These are phyloP conservation scores for Lamellibrachia columna DNA, from an alignment of 2,888 invertebrate genomes.

Conservation along the genomic window DNA sequence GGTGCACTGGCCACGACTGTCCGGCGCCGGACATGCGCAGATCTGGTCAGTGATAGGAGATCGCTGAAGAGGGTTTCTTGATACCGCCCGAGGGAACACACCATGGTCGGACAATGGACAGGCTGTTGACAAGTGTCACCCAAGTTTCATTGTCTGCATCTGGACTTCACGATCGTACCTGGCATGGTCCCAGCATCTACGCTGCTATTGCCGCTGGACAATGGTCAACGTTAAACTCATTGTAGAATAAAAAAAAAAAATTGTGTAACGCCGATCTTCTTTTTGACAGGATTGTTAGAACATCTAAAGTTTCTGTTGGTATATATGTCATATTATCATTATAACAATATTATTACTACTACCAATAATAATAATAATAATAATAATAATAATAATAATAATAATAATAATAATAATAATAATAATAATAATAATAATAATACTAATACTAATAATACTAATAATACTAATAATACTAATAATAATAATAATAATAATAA, in stretches of 20 bases:
- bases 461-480: no score
- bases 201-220: neutral
- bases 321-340: no score
- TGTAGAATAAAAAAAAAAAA: neutral
- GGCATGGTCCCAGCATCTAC: neutral
- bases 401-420: no score
- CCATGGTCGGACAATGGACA: neutral
- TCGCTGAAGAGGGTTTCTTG: neutral
- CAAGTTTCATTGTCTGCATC: neutral
- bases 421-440: no score
- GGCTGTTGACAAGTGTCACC: neutral
- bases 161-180: neutral
- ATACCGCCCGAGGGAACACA: neutral
- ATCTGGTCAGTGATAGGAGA: neutral
- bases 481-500: no score
- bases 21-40: neutral
- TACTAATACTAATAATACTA: no score
- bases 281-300: no score
- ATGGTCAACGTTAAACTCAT: neutral
- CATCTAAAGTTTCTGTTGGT: no score
- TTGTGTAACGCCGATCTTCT: no score
- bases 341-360: no score
- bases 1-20: neutral
- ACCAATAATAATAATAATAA: no score
- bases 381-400: no score